Percentiles rank a stretch among this genome's conserved stretches.
Evolutionary conservation across 1,140 invertebrate species (phyloP).

Genomic region (Gyrodactylus bullatarudis): DNA sequence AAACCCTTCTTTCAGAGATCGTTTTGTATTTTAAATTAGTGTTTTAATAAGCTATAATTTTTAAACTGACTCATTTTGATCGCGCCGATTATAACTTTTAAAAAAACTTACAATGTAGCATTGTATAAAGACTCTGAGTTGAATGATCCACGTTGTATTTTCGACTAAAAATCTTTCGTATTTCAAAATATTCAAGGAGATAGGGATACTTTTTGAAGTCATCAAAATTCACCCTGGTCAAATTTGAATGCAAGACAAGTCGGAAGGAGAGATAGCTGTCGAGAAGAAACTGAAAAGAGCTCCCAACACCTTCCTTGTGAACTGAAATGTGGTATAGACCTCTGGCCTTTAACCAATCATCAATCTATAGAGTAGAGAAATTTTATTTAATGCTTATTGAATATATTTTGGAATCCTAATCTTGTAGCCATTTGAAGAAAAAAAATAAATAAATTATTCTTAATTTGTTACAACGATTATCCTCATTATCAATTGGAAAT

Average conservation of each 20-base stretch:
- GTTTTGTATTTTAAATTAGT: too few species aligned
- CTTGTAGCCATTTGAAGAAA: too few species aligned
- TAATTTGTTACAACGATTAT: too few species aligned
- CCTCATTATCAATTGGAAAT: too few species aligned
- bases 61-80: too few species aligned
- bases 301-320: neutral
- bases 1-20: too few species aligned
- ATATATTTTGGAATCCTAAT: too few species aligned
- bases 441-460: too few species aligned
- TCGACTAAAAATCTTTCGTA: neutral
- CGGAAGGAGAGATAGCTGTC: neutral
- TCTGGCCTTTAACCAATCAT: neutral
- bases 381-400: too few species aligned
- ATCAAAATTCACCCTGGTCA: neutral
- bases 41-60: too few species aligned
- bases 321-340: neutral
- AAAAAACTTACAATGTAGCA: neutral
- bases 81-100: too few species aligned
- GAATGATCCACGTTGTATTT: neutral
- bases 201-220: neutral
- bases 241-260: neutral
- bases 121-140: neutral
- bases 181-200: neutral
- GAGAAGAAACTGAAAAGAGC: neutral
- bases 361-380: neutral